Conservation (phyloP, 2,888 invertebrate genomes). For the Crepidodera aurea region DNA sequence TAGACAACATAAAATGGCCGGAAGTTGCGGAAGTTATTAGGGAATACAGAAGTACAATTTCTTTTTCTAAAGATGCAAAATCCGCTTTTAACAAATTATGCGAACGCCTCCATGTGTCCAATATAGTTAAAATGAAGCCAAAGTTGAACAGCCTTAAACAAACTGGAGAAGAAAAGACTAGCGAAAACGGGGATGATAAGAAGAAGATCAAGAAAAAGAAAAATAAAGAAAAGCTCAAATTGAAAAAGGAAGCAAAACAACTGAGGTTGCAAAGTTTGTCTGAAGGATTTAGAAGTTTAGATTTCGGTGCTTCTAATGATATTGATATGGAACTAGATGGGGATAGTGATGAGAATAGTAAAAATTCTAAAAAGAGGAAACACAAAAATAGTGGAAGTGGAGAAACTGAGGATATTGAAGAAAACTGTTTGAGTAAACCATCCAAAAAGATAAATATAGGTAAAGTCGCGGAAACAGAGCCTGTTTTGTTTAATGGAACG, state of each 20-base stretch:
- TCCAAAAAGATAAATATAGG: constrained; percentile 18
- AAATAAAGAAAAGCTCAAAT: constrained; percentile 59
- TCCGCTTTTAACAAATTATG: constrained; percentile 62
- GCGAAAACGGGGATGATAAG: constrained; percentile 37
- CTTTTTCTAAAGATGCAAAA: constrained; percentile 61
- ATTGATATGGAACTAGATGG: constrained; percentile 24
- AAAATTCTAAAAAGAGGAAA: neutral
- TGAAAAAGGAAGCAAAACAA: constrained; percentile 63
- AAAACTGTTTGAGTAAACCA: neutral
- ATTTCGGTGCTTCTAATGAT: constrained; percentile 25
- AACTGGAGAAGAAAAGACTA: constrained; percentile 39
- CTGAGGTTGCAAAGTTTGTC: constrained; percentile 61
- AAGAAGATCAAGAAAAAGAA: constrained; percentile 54
- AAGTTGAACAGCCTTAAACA: constrained; percentile 43
- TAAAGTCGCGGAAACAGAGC: neutral
- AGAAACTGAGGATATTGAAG: neutral
- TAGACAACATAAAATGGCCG: constrained; percentile 60
- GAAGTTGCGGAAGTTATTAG: constrained; percentile 56
- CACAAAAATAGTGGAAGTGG: neutral
- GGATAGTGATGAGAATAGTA: neutral
- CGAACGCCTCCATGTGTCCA: constrained; percentile 57
- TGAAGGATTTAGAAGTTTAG: constrained; percentile 54
- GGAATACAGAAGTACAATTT: constrained; percentile 56
- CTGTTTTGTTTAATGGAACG: neutral
- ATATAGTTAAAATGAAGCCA: constrained; percentile 51